A percentile compares a stretch with the other conserved stretches of the same genome.
Evolutionary conservation across 1,140 invertebrate species (phyloP).

Genomic region (Heliconius eleuchia): DNA sequence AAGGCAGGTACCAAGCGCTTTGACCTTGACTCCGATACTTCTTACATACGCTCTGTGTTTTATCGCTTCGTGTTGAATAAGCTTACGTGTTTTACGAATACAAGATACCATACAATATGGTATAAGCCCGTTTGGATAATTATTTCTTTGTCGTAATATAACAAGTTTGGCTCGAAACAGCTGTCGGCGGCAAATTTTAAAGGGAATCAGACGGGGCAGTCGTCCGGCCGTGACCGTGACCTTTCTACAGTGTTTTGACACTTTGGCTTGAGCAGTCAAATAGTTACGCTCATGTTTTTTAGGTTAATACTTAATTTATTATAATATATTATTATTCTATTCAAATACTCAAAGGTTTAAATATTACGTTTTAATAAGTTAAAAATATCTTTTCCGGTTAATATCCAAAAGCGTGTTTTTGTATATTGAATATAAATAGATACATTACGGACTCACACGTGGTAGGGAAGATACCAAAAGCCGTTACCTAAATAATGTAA

Average conservation of each 20-base stretch:
- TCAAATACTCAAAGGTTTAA: neutral
- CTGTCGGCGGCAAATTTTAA: conserved; percentile 1
- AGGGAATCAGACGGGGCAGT: conserved; percentile 19
- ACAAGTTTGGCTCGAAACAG: neutral
- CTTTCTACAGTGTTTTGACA: conserved; percentile 11
- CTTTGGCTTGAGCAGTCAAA: neutral
- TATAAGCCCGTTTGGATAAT: neutral
- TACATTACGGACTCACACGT: neutral
- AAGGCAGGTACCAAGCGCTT: neutral
- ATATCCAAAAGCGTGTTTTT: neutral
- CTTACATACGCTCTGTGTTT: neutral
- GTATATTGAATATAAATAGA: neutral
- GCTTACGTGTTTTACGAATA: neutral
- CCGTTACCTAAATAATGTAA: neutral
- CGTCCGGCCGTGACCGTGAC: conserved; percentile 36
- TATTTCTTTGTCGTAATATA: neutral
- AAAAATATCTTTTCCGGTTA: neutral
- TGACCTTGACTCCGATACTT: neutral
- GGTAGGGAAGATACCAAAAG: neutral
- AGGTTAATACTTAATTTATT: neutral
- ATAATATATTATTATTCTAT: neutral
- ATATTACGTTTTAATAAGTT: too few species aligned
- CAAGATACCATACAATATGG: neutral
- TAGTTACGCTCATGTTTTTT: neutral
- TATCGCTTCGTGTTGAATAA: neutral